Evolutionary conservation across 1,140 invertebrate species (phyloP).

Genomic region (Dolichoris vasculosae): DNA sequence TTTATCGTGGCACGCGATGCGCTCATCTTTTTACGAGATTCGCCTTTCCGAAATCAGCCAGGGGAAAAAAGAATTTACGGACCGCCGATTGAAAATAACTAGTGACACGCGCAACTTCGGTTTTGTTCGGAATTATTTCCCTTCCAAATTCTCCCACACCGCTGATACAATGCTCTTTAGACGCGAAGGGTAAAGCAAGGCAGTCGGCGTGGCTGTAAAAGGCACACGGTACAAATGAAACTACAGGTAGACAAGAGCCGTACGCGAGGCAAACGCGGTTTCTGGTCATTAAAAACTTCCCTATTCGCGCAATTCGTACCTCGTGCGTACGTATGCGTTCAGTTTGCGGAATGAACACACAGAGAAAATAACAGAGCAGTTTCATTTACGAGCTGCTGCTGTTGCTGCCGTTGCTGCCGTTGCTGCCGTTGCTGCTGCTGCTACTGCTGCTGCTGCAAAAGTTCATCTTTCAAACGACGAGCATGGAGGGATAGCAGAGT

Average conservation of each 20-base stretch:
- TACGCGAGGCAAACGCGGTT: neutral
- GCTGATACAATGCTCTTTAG: neutral
- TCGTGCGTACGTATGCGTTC: no score
- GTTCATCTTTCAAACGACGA: neutral
- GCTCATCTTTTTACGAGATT: constrained; percentile 28
- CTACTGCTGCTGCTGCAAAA: no score
- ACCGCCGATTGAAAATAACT: constrained; percentile 51
- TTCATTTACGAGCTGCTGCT: neutral
- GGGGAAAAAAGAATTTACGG: constrained; percentile 53
- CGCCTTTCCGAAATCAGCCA: neutral
- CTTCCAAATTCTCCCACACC: no score
- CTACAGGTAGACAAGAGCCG: neutral
- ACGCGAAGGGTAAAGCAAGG: neutral
- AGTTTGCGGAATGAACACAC: neutral
- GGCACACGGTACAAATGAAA: constrained; percentile 4
- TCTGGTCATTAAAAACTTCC: constrained; percentile 42
- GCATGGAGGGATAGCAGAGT: no score
- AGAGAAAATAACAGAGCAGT: neutral
- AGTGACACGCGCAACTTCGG: constrained; percentile 36
- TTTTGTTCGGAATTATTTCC: neutral
- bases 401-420: no score
- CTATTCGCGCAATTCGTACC: no score
- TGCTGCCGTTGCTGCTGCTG: no score
- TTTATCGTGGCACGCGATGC: neutral
- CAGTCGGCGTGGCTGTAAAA: neutral